Conservation (phyloP, 2,113 vertebrate species). For the Vidua macroura region DNA sequence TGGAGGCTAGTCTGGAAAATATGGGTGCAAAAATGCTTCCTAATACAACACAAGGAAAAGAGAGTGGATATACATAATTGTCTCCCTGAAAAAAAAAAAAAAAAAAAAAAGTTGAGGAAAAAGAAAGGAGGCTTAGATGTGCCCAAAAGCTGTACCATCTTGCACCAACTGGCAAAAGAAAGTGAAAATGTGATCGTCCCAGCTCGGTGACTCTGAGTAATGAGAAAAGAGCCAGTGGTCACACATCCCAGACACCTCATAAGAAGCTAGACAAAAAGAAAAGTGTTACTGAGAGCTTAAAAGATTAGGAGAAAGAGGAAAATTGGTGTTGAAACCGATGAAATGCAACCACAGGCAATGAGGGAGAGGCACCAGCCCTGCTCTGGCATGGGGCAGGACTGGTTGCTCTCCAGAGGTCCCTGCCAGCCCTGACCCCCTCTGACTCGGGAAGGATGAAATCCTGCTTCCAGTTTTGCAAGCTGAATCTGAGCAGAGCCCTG, state of each 20-base stretch:
- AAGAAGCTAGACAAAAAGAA: neutral
- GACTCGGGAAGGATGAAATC: neutral
- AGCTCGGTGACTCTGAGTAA: neutral
- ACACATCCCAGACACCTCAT: neutral
- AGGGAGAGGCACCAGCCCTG: neutral
- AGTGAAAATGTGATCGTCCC: neutral
- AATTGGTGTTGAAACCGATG: neutral
- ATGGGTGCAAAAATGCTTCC: neutral
- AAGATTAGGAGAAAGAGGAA: neutral
- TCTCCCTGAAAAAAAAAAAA: neutral
- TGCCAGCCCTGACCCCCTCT: too few relatives aligned
- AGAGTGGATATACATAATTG: neutral
- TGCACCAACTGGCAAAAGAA: neutral
- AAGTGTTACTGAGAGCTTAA: neutral
- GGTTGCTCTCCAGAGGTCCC: neutral
- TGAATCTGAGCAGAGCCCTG: neutral
- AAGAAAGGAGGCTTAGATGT: neutral
- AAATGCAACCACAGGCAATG: accelerated
- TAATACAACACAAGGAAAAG: neutral
- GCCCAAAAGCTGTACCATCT: neutral
- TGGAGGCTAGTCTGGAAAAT: neutral
- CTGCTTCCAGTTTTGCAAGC: neutral
- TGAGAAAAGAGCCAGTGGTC: neutral
- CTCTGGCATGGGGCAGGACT: accelerated
- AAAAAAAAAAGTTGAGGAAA: neutral